These are phyloP conservation scores for Lasioglossum marginatum DNA, from an alignment of 2,888 invertebrate genomes.

Conservation along the genomic window DNA sequence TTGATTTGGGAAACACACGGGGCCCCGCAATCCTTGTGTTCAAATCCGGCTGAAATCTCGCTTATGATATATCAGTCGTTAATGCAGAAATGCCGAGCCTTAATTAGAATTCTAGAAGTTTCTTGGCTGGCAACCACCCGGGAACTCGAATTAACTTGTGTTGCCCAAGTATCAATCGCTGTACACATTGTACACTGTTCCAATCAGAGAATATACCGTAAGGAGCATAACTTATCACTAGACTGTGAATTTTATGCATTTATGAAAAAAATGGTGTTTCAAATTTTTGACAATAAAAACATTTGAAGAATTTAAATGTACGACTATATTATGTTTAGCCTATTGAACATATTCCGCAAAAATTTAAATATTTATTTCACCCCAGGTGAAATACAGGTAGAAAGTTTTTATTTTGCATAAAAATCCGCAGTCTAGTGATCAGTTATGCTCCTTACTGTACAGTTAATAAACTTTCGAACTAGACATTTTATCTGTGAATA, in stretches of 20 bases:
- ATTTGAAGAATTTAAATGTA: no score
- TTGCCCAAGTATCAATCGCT: not conserved
- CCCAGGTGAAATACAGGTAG: no score
- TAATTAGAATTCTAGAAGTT: slow-evolving; percentile 12
- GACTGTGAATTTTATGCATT: no score
- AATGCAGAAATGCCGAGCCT: not conserved
- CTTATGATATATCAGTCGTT: slow-evolving; percentile 14
- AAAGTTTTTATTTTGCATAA: no score
- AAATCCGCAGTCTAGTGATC: no score
- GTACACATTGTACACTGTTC: not conserved
- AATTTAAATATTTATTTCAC: no score
- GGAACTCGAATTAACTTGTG: not conserved
- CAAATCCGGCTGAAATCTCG: not conserved
- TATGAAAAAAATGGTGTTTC: no score
- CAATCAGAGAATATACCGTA: not conserved
- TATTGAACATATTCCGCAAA: no score
- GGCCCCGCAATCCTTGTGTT: not conserved
- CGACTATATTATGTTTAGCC: no score
- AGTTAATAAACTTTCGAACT: not conserved
- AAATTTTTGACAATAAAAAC: no score
- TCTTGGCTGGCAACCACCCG: not conserved
- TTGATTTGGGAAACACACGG: not conserved
- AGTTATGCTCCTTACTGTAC: no score
- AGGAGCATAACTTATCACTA: no score
- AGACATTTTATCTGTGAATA: not conserved